Percentiles rank a stretch among this genome's conserved stretches.
These are phyloP conservation scores for Labroides dimidiatus DNA, from an alignment of 2,797 vertebrate genomes.

Conservation along the genomic window DNA sequence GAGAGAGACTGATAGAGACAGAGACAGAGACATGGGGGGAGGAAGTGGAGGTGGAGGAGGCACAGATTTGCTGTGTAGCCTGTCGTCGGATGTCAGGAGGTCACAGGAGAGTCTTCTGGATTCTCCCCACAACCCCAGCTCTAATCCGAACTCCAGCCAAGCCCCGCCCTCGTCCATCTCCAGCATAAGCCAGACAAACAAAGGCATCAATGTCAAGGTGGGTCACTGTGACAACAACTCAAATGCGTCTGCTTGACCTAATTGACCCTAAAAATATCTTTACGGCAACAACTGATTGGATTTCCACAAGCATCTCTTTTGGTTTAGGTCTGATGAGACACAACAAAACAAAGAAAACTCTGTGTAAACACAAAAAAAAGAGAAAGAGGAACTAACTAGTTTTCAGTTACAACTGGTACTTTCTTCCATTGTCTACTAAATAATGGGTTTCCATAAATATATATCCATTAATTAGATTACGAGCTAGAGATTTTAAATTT, in stretches of 20 bases:
- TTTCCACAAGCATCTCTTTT: too few relatives aligned
- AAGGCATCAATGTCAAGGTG: constrained; percentile 96
- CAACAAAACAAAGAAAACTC: too few relatives aligned
- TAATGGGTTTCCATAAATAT: too few relatives aligned
- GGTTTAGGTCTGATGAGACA: too few relatives aligned
- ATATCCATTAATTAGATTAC: too few relatives aligned
- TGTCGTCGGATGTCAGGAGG: constrained; percentile 94
- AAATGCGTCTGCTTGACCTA: neutral
- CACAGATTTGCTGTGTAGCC: constrained; percentile 94
- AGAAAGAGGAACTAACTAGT: too few relatives aligned
- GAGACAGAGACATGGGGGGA: constrained; percentile 68
- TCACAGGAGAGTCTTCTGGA: constrained; percentile 96
- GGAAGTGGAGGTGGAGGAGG: constrained; percentile 89
- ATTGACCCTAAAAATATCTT: too few relatives aligned
- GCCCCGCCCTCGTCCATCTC: constrained; percentile 93
- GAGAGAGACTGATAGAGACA: constrained; percentile 77
- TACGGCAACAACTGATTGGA: too few relatives aligned
- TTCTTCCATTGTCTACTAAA: too few relatives aligned
- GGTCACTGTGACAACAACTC: constrained; percentile 1
- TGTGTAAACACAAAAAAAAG: too few relatives aligned
- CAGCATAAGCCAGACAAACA: constrained; percentile 96
- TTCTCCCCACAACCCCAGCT: constrained; percentile 77
- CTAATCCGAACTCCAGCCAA: constrained; percentile 72
- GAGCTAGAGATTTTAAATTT: too few relatives aligned
- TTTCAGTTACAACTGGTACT: too few relatives aligned